A percentile compares a stretch with the other conserved stretches of the same genome.
These are phyloP conservation scores for Agonopterix alstromeriana DNA, from an alignment of 2,888 invertebrate genomes.

Conservation along the genomic window DNA sequence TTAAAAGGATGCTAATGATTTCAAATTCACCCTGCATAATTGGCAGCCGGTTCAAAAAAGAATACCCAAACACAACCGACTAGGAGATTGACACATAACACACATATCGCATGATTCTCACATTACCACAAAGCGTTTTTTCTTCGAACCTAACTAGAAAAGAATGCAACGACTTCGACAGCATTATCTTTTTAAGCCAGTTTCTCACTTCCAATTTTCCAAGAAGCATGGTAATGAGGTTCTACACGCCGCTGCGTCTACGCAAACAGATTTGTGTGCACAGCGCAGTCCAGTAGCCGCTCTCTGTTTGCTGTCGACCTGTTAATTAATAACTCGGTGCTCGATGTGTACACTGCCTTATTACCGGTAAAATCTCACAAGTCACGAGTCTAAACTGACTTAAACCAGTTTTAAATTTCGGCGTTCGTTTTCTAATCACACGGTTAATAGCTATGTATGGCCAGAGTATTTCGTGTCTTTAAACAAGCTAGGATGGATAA, in stretches of 20 bases:
- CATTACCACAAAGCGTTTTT: too few species aligned
- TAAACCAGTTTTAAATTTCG: constrained; percentile 56
- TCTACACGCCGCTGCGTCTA: constrained; percentile 57
- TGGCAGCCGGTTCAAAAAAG: too few species aligned
- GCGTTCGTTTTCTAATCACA: constrained; percentile 59
- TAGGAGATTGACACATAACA: too few species aligned
- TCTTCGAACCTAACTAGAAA: constrained; percentile 15
- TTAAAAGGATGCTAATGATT: too few species aligned
- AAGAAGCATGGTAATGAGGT: constrained; percentile 69
- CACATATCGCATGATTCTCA: too few species aligned
- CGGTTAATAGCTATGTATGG: constrained; percentile 34
- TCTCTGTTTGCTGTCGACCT: constrained; percentile 74
- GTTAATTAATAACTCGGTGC: constrained; percentile 75
- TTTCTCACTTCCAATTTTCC: constrained; percentile 72
- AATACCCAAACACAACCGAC: too few species aligned
- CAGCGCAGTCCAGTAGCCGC: constrained; percentile 70
- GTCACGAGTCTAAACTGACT: constrained; percentile 64
- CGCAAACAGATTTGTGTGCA: constrained; percentile 62
- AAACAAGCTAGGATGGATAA: too few species aligned
- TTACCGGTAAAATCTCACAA: constrained; percentile 75
- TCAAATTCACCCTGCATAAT: too few species aligned
- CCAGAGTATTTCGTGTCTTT: too few species aligned
- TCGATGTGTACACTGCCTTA: constrained; percentile 73
- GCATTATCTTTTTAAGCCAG: constrained; percentile 62
- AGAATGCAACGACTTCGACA: constrained; percentile 31